Evolutionary conservation across 2,797 vertebrate genomes (phyloP).

Genomic region (Ceyx erithaca): DNA sequence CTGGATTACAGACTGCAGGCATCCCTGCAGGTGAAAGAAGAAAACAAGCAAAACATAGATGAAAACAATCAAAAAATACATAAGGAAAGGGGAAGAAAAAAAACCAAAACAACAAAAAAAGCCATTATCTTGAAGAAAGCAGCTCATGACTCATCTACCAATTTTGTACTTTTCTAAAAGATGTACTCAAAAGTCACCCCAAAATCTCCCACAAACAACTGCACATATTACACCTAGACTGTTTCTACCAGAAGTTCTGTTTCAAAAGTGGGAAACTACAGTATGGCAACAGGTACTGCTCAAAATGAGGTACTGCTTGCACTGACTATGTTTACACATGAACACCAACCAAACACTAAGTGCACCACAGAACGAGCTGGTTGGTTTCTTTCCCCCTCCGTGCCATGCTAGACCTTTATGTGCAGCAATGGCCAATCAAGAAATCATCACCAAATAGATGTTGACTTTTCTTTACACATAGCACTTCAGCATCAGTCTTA

Average conservation of each 20-base stretch:
- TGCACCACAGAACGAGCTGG: background rate
- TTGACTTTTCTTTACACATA: background rate
- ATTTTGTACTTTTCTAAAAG: background rate
- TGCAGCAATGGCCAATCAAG: background rate
- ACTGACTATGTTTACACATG: background rate
- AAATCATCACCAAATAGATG: background rate
- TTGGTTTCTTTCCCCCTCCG: background rate
- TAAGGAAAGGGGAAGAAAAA: too few species aligned
- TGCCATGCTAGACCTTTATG: background rate
- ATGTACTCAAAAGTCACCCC: background rate
- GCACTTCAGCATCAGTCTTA: background rate
- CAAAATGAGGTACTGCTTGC: background rate
- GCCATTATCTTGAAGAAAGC: background rate
- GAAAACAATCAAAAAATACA: too few species aligned
- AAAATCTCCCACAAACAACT: too few species aligned
- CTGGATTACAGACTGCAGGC: slow-evolving; percentile 91
- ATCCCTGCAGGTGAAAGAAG: slow-evolving; percentile 79
- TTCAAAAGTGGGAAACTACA: background rate
- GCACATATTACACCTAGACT: background rate
- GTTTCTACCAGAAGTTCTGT: background rate
- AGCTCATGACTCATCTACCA: background rate
- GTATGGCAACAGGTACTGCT: background rate
- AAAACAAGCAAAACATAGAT: too few species aligned
- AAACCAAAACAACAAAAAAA: too few species aligned
- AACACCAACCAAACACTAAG: background rate